phyloP scores from a whole-genome alignment of 2,888 invertebrate genomes.

The Doris montereyensis region DNA sequence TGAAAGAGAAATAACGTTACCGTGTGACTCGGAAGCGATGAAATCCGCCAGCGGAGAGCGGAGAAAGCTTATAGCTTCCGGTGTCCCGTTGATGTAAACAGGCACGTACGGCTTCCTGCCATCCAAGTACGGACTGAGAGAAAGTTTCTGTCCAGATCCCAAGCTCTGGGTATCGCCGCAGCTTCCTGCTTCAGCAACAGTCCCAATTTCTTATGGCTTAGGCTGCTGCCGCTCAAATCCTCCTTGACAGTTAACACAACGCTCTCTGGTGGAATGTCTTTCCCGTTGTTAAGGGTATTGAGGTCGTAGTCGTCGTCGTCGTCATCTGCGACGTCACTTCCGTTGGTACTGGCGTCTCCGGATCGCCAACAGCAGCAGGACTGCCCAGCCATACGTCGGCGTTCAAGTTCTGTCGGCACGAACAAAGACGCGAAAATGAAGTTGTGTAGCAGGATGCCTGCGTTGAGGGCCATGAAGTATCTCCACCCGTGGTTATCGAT shows the following conservation, averaged over 20 bases:
- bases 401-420: conserved; percentile 15
- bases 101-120: neutral
- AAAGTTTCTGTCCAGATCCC: conserved; percentile 14
- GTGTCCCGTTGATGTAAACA: neutral
- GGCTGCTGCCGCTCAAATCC: neutral
- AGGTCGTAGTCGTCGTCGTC: neutral
- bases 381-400: too few relatives aligned
- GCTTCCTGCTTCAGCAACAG: neutral
- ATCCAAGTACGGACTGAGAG: neutral
- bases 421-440: conserved; percentile 36
- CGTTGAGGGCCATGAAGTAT: conserved; percentile 28
- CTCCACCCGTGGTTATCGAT: conserved; percentile 43
- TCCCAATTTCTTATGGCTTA: too few relatives aligned
- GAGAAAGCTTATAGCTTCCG: neutral
- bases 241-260: too few relatives aligned
- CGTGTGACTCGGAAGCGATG: neutral
- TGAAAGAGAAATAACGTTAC: conserved; percentile 5
- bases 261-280: too few relatives aligned
- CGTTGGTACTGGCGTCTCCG: neutral
- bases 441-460: conserved; percentile 33
- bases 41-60: neutral
- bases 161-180: too few relatives aligned
- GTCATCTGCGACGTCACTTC: neutral
- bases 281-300: neutral
- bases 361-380: neutral